Base-by-base conservation (phyloP, 2,888 invertebrate species). In the Amphipyra tragopoginis region DNA sequence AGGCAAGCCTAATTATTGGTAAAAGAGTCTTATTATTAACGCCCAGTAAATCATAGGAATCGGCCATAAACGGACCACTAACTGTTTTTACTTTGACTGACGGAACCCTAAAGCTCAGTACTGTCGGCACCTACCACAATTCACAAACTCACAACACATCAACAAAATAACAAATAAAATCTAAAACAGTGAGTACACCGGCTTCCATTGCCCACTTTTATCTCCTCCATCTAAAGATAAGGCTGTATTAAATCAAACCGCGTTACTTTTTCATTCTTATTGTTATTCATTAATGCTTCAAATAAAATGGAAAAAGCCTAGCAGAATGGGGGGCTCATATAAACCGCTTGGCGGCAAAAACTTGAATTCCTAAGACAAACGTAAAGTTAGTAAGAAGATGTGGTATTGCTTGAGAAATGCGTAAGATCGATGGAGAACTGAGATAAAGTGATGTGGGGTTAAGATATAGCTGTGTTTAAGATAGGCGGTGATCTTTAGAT, bases 241-340 rank as follows among this genome's bases (percentile, higher is more conserved):
- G 81, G 67, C 14, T 65, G 86, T 88, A 89, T 90, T 91, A 92
- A 93, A 93, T 93, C 92, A 93, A 91, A 90, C 86, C 78, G 75
- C 72, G 60, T 76, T 79, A 79, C 86, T 93, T 94, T 93, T 93
- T 93, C 89, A 85, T 76, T 75, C 84, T 81, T 86, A 93, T 93
- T 91, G 84, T 88, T 93, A 94, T 94, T 94, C 93, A 94, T 93
- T 92, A 91, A 94, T 86, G 78, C 93, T 92, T 92, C 88, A 90
- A 92, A 93, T 93, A 92, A 93, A 90, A 81, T 72, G 88, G 90
- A 92, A 94, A 91, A 93, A 90, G 84, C 67, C 56, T 50, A 62
- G 70, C 75, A 89, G 80, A 88, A 90, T 91, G 91, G 93, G 92
- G 93, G 93, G 92, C 74, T 92, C 92, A 93, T 92, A 92, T 93